Percentiles rank a stretch among this genome's conserved stretches.
Evolutionary conservation across 2,888 invertebrate species (phyloP).

Genomic region (Erebia epiphron): DNA sequence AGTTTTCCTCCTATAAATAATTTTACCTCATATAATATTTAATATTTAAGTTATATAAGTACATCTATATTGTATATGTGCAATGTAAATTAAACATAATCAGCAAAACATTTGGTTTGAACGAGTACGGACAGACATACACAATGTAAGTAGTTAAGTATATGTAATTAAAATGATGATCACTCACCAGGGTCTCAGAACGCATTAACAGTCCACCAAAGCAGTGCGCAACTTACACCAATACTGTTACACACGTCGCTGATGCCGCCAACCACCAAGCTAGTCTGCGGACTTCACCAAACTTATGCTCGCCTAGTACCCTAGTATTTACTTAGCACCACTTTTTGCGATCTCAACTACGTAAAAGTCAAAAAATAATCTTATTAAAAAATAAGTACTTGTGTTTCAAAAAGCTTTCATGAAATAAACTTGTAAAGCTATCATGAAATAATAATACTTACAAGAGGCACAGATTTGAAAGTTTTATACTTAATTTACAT

Average conservation of each 20-base stretch:
- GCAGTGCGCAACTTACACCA: constrained; percentile 81
- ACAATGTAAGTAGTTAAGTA: constrained; percentile 42
- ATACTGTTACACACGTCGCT: constrained; percentile 75
- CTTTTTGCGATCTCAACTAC: constrained; percentile 62
- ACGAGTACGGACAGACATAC: constrained; percentile 38
- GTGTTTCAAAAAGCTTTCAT: too few relatives aligned
- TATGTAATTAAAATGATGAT: constrained; percentile 72
- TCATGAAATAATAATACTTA: too few relatives aligned
- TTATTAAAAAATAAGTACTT: too few relatives aligned
- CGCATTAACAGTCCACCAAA: constrained; percentile 82
- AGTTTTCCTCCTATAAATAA: background rate
- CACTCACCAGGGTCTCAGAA: constrained; percentile 79
- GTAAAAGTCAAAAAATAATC: background rate
- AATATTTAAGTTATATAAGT: background rate
- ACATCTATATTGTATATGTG: background rate
- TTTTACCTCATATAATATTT: background rate
- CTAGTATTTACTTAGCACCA: constrained; percentile 65
- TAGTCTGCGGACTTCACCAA: constrained; percentile 77
- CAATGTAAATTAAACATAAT: constrained; percentile 8
- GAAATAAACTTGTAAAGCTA: too few relatives aligned
- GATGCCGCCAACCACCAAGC: constrained; percentile 78
- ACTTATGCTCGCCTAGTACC: constrained; percentile 78
- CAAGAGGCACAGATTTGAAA: too few relatives aligned
- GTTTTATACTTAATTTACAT: too few relatives aligned
- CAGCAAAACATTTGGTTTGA: constrained; percentile 29